A percentile compares a stretch with the other conserved stretches of the same genome.
Conservation (phyloP, 2,888 invertebrate genomes). For the Hydraecia micacea region DNA sequence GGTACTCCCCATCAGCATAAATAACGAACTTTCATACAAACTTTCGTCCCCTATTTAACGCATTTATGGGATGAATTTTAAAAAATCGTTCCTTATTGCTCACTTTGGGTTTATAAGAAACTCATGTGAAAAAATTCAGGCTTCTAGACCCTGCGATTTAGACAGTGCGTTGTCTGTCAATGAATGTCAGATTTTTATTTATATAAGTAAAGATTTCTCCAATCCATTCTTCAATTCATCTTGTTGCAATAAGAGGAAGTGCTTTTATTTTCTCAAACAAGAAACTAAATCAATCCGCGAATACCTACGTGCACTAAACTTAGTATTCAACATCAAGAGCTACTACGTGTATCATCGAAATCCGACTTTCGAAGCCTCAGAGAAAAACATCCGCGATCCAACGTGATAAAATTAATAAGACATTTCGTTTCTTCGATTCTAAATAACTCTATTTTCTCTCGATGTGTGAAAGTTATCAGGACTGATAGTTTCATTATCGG, state of each 20-base stretch:
- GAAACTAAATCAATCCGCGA: constrained; percentile 24
- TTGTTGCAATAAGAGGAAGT: constrained; percentile 5
- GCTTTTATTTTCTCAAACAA: constrained; percentile 5
- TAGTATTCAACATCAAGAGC: constrained; percentile 47
- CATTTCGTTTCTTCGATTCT: constrained; percentile 47
- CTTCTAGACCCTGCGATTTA: not conserved
- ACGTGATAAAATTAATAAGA: constrained; percentile 57
- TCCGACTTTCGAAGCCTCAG: constrained; percentile 49
- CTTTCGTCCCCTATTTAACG: not conserved
- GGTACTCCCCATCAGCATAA: not conserved
- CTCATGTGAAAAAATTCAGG: not conserved
- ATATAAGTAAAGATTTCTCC: constrained; percentile 1
- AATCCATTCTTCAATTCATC: not conserved
- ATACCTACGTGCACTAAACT: constrained; percentile 33
- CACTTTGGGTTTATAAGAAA: not conserved
- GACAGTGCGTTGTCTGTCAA: not conserved
- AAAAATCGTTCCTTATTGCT: not conserved
- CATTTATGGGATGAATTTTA: not conserved
- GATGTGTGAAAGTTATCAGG: constrained; percentile 56
- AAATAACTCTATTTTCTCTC: constrained; percentile 52
- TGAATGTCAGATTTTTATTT: not conserved
- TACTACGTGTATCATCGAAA: constrained; percentile 34
- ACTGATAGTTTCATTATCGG: constrained; percentile 61
- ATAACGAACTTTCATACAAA: not conserved
- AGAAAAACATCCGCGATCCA: constrained; percentile 56